phyloP scores from a whole-genome alignment of 1,140 invertebrate genomes.

The Caenorhabditis inopinata region DNA sequence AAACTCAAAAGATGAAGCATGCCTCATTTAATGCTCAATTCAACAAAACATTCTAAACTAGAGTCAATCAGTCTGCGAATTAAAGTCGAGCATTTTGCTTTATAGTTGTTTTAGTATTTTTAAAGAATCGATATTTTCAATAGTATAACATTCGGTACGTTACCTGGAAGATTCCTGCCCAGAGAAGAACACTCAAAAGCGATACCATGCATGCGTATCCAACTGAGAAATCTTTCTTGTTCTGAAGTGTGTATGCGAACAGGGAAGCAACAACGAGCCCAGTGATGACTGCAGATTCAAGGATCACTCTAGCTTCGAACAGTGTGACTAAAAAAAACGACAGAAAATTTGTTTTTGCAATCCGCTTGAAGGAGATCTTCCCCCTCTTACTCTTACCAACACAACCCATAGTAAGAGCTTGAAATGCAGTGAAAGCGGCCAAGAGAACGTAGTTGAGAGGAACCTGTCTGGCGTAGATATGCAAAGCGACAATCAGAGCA shows the following conservation, averaged over 20 bases:
- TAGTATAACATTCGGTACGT: no score
- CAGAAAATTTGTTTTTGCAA: no score
- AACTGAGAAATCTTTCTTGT: slow-evolving; percentile 69
- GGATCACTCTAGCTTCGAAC: slow-evolving; percentile 67
- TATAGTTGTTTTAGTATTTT: neutral
- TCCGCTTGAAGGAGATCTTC: no score
- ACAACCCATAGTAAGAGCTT: slow-evolving; percentile 67
- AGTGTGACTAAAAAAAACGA: slow-evolving; percentile 67
- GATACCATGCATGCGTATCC: slow-evolving; percentile 56
- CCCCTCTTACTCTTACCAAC: no score
- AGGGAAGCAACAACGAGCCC: slow-evolving; percentile 67
- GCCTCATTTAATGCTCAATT: no score
- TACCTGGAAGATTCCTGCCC: slow-evolving; percentile 67
- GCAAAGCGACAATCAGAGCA: slow-evolving; percentile 67
- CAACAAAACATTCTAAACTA: no score
- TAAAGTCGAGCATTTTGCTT: no score
- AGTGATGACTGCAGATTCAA: slow-evolving; percentile 68
- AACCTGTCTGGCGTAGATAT: slow-evolving; percentile 67
- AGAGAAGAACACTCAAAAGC: slow-evolving; percentile 56
- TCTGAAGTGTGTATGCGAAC: slow-evolving; percentile 69
- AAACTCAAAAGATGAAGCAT: no score
- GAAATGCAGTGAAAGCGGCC: slow-evolving; percentile 68
- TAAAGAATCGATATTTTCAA: neutral
- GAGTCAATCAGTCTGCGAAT: no score
- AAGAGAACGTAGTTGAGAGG: slow-evolving; percentile 69